Percentiles rank a stretch among this genome's conserved stretches.
Conservation (phyloP, 53 echinoderm and acorn worm species). For the Crossaster papposus region DNA sequence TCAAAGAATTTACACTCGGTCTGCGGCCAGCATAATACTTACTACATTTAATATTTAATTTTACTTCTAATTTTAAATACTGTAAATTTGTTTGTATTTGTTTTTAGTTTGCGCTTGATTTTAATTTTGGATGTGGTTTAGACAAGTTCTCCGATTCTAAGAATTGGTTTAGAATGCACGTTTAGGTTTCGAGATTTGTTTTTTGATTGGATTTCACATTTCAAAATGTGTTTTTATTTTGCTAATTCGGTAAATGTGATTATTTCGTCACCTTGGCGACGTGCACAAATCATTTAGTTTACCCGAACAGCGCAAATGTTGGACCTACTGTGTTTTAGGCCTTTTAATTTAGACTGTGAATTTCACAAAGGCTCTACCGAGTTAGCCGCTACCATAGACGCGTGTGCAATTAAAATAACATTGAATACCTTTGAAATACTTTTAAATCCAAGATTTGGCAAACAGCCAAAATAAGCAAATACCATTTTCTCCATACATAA, state of each 20-base stretch:
- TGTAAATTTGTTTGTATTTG: slow-evolving; percentile 31
- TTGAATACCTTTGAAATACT: too few species aligned
- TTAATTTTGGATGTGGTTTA: neutral
- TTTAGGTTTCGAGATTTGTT: neutral
- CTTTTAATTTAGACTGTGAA: too few species aligned
- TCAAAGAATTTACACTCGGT: neutral
- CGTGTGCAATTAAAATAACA: too few species aligned
- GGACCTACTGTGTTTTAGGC: too few species aligned
- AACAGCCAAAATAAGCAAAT: too few species aligned
- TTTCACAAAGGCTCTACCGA: too few species aligned
- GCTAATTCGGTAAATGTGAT: neutral
- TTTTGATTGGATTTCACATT: slow-evolving; percentile 44
- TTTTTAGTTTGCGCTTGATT: slow-evolving; percentile 30
- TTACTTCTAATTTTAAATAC: slow-evolving; percentile 2
- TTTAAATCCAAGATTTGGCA: too few species aligned
- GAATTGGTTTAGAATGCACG: slow-evolving; percentile 52
- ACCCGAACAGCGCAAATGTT: too few species aligned
- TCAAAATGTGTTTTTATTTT: slow-evolving; percentile 21
- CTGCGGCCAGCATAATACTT: neutral
- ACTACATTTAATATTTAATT: neutral
- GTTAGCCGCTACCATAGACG: too few species aligned
- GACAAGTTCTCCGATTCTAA: slow-evolving; percentile 34
- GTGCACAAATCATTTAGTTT: neutral
- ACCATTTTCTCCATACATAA: too few species aligned
- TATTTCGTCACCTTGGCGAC: neutral